phyloP scores from a whole-genome alignment of 2,113 vertebrate species.

The Steatornis caripensis region DNA sequence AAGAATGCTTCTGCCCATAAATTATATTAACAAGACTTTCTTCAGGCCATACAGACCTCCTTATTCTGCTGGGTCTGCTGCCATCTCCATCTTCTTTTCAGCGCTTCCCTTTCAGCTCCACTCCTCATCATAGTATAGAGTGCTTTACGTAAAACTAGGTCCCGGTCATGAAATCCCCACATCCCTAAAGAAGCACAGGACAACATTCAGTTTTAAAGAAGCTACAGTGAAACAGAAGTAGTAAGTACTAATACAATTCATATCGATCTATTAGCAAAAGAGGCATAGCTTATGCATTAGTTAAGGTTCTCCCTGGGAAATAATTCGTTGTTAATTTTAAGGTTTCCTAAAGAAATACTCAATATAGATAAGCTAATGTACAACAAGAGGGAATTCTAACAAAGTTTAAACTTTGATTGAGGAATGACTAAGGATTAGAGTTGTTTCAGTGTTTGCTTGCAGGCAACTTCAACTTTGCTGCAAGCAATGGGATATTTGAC shows the following conservation, averaged over 20 bases:
- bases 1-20: neutral
- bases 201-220: neutral
- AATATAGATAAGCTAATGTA: neutral
- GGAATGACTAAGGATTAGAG: neutral
- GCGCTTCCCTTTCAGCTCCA: constrained; percentile 89
- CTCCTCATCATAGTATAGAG: constrained; percentile 98
- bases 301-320: neutral
- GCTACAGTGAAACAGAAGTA: neutral
- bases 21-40: neutral
- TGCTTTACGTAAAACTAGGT: constrained; percentile 94
- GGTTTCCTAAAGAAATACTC: neutral
- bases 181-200: constrained; percentile 78
- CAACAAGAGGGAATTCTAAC: neutral
- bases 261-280: neutral
- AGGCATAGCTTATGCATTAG: neutral
- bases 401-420: neutral
- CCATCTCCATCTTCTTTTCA: constrained; percentile 97
- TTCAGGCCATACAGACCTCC: constrained; percentile 79
- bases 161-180: constrained; percentile 98
- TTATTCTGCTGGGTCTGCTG: constrained; percentile 99
- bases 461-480: neutral
- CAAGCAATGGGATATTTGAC: neutral
- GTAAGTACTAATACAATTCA: neutral
- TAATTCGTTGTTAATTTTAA: neutral
- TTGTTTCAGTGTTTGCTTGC: neutral